A percentile compares a stretch with the other conserved stretches of the same genome.
Evolutionary conservation across 2,888 invertebrate genomes (phyloP).

Genomic region (Rhagium mordax): DNA sequence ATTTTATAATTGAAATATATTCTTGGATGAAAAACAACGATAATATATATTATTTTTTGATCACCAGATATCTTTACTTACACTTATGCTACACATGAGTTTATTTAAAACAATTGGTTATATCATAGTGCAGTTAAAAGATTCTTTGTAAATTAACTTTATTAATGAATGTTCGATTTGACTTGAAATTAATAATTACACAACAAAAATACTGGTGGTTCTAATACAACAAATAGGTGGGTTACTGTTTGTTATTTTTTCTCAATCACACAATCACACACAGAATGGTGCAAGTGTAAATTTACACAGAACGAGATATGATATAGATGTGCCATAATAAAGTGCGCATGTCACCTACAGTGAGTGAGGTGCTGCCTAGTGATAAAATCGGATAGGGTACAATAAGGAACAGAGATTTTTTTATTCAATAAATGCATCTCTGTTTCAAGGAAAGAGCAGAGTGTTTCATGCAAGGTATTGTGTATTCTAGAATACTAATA

Average conservation of each 20-base stretch:
- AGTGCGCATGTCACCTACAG: conserved; percentile 72
- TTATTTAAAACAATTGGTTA: background rate
- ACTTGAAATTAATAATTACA: background rate
- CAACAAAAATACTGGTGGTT: background rate
- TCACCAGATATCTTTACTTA: background rate
- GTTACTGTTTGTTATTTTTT: conserved; percentile 33
- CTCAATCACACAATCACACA: conserved; percentile 67
- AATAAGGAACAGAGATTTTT: conserved; percentile 34
- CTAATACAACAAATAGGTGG: background rate
- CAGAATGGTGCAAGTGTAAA: conserved; percentile 69
- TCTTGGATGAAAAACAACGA: no score
- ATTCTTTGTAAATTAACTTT: background rate
- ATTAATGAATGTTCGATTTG: background rate
- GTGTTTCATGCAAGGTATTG: conserved; percentile 63
- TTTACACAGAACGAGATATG: conserved; percentile 67
- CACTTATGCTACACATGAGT: background rate
- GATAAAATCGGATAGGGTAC: conserved; percentile 49
- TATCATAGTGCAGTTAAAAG: background rate
- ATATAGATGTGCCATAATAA: conserved; percentile 67
- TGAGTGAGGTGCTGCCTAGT: conserved; percentile 68
- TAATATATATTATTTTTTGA: no score
- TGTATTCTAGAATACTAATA: conserved; percentile 65
- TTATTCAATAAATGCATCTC: conserved; percentile 13
- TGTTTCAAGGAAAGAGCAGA: conserved; percentile 9
- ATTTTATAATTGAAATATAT: no score